Conservation (phyloP, 2,113 vertebrate species). For the Saccopteryx leptura region DNA sequence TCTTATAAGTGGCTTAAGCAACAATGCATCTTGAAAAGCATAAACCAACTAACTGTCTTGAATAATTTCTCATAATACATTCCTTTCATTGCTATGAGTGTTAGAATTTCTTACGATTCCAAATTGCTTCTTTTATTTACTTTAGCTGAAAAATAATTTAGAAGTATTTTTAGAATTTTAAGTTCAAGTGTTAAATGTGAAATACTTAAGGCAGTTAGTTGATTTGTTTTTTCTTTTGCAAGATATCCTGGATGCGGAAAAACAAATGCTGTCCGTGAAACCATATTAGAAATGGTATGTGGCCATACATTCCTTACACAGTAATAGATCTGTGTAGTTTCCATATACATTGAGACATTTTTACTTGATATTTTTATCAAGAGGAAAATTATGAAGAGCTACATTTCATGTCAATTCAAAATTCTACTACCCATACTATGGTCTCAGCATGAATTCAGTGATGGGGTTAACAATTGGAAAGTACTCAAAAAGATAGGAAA, state of each 20-base stretch:
- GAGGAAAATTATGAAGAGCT: background rate
- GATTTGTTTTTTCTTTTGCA: background rate
- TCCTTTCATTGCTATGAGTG: background rate
- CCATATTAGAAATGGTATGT: background rate
- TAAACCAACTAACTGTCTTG: background rate
- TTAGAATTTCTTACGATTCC: background rate
- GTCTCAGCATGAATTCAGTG: background rate
- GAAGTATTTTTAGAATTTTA: background rate
- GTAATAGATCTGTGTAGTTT: background rate
- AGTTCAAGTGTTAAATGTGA: background rate
- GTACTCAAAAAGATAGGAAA: background rate
- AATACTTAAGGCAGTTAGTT: background rate
- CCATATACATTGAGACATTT: background rate
- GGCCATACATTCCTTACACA: background rate
- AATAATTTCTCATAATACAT: conserved; percentile 4
- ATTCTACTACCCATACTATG: background rate
- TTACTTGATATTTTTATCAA: background rate
- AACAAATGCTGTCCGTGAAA: background rate
- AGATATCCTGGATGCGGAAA: background rate
- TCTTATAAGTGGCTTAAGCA: background rate
- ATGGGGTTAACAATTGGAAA: background rate
- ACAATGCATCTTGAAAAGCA: background rate
- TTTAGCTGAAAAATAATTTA: conserved; percentile 33
- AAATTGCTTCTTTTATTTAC: conserved; percentile 23
- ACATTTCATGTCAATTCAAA: background rate